These are phyloP conservation scores for Drosophila picticornis DNA, from an alignment of 2,888 invertebrate species.

Conservation along the genomic window DNA sequence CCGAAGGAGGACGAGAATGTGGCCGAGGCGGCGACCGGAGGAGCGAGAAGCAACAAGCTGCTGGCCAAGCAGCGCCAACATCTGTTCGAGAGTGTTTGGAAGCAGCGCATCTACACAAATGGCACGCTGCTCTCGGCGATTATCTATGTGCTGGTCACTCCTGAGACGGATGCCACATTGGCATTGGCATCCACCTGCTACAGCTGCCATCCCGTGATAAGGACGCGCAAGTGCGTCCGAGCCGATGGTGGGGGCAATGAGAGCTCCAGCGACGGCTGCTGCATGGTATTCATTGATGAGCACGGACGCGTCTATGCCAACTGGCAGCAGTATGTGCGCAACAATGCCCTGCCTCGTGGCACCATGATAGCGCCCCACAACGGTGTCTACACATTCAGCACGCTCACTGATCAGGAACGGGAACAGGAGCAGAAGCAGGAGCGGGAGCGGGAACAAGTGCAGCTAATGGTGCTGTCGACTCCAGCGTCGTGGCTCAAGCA, in stretches of 20 bases:
- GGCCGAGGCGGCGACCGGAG: neutral
- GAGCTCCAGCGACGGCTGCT: slow-evolving; percentile 70
- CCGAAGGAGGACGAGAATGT: slow-evolving; percentile 1
- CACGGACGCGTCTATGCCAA: slow-evolving; percentile 84
- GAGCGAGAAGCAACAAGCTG: neutral
- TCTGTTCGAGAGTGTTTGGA: slow-evolving; percentile 73
- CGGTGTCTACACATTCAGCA: slow-evolving; percentile 80
- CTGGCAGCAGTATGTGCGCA: slow-evolving; percentile 84
- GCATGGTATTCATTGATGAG: slow-evolving; percentile 82
- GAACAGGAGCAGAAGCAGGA: no score
- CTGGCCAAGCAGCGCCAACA: slow-evolving; percentile 52
- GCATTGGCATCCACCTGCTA: slow-evolving; percentile 61
- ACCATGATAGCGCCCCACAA: slow-evolving; percentile 85
- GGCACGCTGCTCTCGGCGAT: slow-evolving; percentile 73
- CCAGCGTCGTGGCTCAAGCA: slow-evolving; percentile 54
- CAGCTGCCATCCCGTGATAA: slow-evolving; percentile 75
- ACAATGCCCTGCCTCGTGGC: slow-evolving; percentile 85
- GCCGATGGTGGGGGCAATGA: slow-evolving; percentile 40
- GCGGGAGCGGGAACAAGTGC: slow-evolving; percentile 44
- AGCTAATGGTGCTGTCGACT: slow-evolving; percentile 65
- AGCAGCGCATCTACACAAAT: slow-evolving; percentile 76
- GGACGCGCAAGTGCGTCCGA: slow-evolving; percentile 76
- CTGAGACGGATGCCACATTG: slow-evolving; percentile 29
- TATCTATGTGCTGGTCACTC: slow-evolving; percentile 75
- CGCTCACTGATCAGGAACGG: slow-evolving; percentile 5